Evolutionary conservation across 2,888 invertebrate genomes (phyloP).

Genomic region (Polietes domitor): DNA sequence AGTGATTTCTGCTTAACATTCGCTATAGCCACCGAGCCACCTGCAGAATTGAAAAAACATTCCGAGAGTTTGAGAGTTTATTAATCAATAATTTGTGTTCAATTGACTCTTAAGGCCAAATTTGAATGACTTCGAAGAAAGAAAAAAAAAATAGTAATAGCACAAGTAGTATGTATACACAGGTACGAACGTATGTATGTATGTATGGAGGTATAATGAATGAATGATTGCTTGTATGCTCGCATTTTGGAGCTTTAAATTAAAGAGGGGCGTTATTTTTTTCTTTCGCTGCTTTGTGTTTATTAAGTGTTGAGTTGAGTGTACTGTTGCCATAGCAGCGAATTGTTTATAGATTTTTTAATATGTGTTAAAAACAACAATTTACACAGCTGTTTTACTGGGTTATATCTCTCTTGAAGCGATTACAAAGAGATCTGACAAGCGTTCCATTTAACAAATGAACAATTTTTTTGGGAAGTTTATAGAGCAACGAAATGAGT

Average conservation of each 20-base stretch:
- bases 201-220: not conserved
- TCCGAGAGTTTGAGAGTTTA: not conserved
- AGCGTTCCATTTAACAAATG: too few relatives aligned
- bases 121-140: not conserved
- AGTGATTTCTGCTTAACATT: slow-evolving; percentile 74
- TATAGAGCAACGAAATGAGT: too few relatives aligned
- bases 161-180: not conserved
- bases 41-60: slow-evolving; percentile 42
- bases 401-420: not conserved
- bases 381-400: slow-evolving; percentile 35
- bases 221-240: slow-evolving; percentile 26
- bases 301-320: slow-evolving; percentile 4
- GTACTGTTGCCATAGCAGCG: slow-evolving; percentile 53
- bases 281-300: not conserved
- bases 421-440: not conserved
- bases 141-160: not conserved
- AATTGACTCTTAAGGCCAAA: slow-evolving; percentile 22
- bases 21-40: slow-evolving; percentile 43
- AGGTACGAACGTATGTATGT: not conserved
- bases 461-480: too few relatives aligned
- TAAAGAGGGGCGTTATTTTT: slow-evolving; percentile 52
- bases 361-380: not conserved
- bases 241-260: slow-evolving; percentile 15
- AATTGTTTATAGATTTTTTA: slow-evolving; percentile 43
- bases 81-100: slow-evolving; percentile 39